phyloP scores from a whole-genome alignment of 37 sponge, comb jelly and placozoan species.

The Theonella swinhoei region DNA sequence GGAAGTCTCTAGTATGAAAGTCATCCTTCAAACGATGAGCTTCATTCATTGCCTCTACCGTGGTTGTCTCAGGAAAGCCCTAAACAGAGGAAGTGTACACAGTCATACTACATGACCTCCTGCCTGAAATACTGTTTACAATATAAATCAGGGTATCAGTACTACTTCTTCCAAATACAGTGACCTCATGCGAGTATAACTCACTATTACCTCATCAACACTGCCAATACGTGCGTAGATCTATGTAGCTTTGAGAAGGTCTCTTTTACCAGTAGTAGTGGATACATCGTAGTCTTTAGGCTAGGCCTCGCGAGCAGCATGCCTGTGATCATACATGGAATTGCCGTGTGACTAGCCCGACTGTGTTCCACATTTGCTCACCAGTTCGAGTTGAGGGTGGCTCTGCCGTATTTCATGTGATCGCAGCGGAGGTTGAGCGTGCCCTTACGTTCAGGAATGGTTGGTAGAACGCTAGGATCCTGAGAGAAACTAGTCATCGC shows the following conservation, averaged over 20 bases:
- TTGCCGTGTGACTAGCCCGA: too few species aligned
- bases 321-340: slow-evolving; percentile 63
- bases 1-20: slow-evolving; percentile 58
- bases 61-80: slow-evolving; percentile 56
- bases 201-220: slow-evolving; percentile 39
- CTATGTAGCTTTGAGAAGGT: slow-evolving; percentile 85
- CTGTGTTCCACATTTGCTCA: slow-evolving; percentile 44
- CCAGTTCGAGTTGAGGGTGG: slow-evolving; percentile 87
- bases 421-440: slow-evolving; percentile 81
- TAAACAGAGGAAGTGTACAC: neutral
- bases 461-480: slow-evolving; percentile 57
- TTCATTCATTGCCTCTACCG: slow-evolving; percentile 67
- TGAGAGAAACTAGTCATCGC: slow-evolving; percentile 11
- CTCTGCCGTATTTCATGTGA: slow-evolving; percentile 78
- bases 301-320: slow-evolving; percentile 87
- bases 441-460: slow-evolving; percentile 79
- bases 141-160: too few species aligned
- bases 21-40: slow-evolving; percentile 65
- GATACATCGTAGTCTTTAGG: slow-evolving; percentile 91
- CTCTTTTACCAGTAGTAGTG: slow-evolving; percentile 28
- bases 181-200: too few species aligned
- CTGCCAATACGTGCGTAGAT: slow-evolving; percentile 50
- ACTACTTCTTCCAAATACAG: too few species aligned
- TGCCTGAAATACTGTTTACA: too few species aligned
- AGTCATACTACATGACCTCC: too few species aligned